Conservation (phyloP, 2,797 vertebrate genomes). For the Mionectes olivaceus region DNA sequence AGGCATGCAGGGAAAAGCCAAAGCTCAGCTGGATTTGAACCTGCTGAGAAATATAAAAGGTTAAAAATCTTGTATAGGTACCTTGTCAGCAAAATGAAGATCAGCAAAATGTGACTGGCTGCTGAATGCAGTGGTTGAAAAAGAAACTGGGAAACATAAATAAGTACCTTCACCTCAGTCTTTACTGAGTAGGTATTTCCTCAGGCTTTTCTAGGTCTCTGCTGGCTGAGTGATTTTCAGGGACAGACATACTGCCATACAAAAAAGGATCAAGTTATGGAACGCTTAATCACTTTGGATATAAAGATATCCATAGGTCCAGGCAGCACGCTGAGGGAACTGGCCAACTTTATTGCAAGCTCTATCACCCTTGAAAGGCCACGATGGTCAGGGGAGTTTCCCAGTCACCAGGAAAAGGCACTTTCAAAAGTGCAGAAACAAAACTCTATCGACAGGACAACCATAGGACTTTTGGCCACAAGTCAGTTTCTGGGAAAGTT, state of each 20-base stretch:
- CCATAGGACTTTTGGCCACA: background rate
- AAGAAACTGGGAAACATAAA: background rate
- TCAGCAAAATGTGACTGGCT: background rate
- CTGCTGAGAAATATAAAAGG: background rate
- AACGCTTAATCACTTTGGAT: background rate
- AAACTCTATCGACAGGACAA: background rate
- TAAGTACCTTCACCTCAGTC: background rate
- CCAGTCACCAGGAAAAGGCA: background rate
- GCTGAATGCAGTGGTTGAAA: background rate
- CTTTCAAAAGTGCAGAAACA: background rate
- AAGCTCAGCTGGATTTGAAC: conserved; percentile 34
- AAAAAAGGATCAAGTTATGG: background rate
- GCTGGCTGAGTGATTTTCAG: background rate
- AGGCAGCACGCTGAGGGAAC: background rate
- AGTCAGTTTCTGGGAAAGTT: background rate
- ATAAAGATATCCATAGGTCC: background rate
- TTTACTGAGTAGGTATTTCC: background rate
- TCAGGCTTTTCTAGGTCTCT: background rate
- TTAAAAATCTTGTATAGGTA: background rate
- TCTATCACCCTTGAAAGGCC: background rate
- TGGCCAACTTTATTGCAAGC: background rate
- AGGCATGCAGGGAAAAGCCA: conserved; percentile 14
- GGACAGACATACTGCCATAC: background rate
- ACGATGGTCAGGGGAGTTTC: background rate
- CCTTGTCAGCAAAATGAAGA: background rate